Evolutionary conservation across 1,140 invertebrate genomes (phyloP).

Genomic region (Drosophila repleta): DNA sequence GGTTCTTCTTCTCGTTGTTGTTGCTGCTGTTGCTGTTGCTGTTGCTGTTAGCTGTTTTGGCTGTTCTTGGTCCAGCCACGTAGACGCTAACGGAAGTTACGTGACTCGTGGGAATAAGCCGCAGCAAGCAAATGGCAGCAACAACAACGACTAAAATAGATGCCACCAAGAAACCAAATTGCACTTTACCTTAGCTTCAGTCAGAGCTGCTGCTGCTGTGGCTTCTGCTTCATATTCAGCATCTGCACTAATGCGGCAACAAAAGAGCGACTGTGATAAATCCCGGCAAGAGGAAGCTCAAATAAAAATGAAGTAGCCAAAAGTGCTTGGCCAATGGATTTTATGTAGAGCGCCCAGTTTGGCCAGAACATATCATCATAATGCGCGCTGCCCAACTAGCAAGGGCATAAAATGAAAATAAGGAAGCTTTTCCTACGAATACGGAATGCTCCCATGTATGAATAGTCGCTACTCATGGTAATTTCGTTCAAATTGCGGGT

Average conservation of each 20-base stretch:
- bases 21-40: not conserved
- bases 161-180: constrained; percentile 37
- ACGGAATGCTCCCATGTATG: too few species aligned
- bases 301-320: constrained; percentile 69
- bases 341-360: constrained; percentile 51
- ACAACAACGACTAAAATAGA: not conserved
- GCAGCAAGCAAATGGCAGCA: constrained; percentile 14
- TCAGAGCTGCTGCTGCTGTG: not conserved
- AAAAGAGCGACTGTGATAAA: constrained; percentile 64
- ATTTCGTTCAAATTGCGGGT: too few species aligned
- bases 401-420: constrained; percentile 12
- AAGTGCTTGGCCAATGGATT: constrained; percentile 50
- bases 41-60: constrained; percentile 10
- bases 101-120: constrained; percentile 78
- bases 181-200: constrained; percentile 48
- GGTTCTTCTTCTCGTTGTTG: not conserved
- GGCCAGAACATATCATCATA: constrained; percentile 31
- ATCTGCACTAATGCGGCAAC: constrained; percentile 46
- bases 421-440: not conserved
- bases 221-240: not conserved
- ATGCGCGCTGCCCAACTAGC: constrained; percentile 4
- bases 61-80: constrained; percentile 28
- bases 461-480: too few species aligned
- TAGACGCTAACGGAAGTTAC: constrained; percentile 70
- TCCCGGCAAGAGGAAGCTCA: constrained; percentile 51